A percentile compares a stretch with the other conserved stretches of the same genome.
phyloP scores from a whole-genome alignment of 2,797 vertebrate species.

The Menidia menidia region DNA sequence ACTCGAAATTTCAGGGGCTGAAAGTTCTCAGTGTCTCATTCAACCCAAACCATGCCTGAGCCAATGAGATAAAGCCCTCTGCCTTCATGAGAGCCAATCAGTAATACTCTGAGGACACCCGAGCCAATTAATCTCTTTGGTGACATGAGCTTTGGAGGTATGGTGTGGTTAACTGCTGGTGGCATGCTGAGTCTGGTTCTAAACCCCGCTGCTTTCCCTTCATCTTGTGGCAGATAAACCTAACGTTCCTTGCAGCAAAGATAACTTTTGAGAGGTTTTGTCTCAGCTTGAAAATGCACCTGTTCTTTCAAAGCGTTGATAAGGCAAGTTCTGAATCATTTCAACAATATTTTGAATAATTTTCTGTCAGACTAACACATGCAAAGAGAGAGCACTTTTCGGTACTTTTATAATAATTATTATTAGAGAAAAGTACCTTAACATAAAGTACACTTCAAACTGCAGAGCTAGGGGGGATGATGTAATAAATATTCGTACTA shows the following conservation, averaged over 20 bases:
- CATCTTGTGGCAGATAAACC: slow-evolving; percentile 66
- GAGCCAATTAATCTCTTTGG: slow-evolving; percentile 78
- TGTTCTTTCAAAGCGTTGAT: slow-evolving; percentile 59
- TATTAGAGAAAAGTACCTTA: background rate
- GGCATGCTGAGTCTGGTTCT: slow-evolving; percentile 65
- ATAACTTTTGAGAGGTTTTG: slow-evolving; percentile 64
- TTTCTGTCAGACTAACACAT: slow-evolving; percentile 75
- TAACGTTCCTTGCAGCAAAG: slow-evolving; percentile 49
- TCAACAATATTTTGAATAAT: slow-evolving; percentile 70
- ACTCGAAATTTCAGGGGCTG: slow-evolving; percentile 60
- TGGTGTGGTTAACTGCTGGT: slow-evolving; percentile 74
- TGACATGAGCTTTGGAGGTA: slow-evolving; percentile 78
- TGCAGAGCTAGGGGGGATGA: slow-evolving; percentile 2
- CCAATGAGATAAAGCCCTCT: slow-evolving; percentile 81
- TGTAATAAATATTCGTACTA: no score
- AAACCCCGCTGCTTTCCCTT: slow-evolving; percentile 70
- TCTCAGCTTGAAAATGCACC: slow-evolving; percentile 69
- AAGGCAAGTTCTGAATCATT: slow-evolving; percentile 64
- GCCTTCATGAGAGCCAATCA: slow-evolving; percentile 74
- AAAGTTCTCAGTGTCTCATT: slow-evolving; percentile 66
- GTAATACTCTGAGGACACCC: slow-evolving; percentile 68
- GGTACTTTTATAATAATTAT: no score
- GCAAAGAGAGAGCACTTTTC: slow-evolving; percentile 31
- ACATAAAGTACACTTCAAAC: background rate
- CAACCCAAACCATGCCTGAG: slow-evolving; percentile 67